phyloP scores from a whole-genome alignment of 2,797 vertebrate genomes.

The Pagetopsis macropterus region DNA sequence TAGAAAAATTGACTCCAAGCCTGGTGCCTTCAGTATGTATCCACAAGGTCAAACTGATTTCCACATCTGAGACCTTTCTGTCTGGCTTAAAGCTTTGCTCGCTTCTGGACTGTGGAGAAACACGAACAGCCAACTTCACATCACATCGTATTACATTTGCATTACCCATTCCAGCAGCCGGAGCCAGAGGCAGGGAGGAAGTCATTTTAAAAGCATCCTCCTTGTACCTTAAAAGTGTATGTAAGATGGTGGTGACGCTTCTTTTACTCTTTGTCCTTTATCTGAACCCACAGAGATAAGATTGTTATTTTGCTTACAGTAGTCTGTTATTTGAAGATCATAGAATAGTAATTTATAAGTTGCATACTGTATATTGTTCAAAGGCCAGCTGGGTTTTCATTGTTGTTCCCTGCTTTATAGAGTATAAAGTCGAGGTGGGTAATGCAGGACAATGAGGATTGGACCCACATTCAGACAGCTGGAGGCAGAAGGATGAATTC shows the following conservation, averaged over 20 bases:
- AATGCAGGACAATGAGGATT: too few species aligned
- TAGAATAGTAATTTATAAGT: background rate
- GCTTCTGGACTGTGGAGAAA: constrained; percentile 50
- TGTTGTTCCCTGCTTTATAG: constrained; percentile 8
- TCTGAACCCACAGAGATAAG: constrained; percentile 24
- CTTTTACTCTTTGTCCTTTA: constrained; percentile 35
- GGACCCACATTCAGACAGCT: too few species aligned
- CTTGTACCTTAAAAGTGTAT: constrained; percentile 20
- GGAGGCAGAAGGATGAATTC: too few species aligned
- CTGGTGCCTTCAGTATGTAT: background rate
- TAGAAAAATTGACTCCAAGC: constrained; percentile 5
- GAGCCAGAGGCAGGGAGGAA: constrained; percentile 30
- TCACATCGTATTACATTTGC: constrained; percentile 60
- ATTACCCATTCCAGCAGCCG: constrained; percentile 24
- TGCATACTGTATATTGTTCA: background rate
- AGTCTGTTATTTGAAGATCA: background rate
- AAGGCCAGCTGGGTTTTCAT: background rate
- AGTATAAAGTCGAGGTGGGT: background rate
- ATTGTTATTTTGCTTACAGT: constrained; percentile 11
- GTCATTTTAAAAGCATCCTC: constrained; percentile 24
- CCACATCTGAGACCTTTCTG: constrained; percentile 52
- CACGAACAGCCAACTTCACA: constrained; percentile 54
- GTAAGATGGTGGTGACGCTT: constrained; percentile 14
- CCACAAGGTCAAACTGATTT: constrained; percentile 60
- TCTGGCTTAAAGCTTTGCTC: constrained; percentile 55